Conservation (phyloP, 2,888 invertebrate species). For the Cephus pygmeus region DNA sequence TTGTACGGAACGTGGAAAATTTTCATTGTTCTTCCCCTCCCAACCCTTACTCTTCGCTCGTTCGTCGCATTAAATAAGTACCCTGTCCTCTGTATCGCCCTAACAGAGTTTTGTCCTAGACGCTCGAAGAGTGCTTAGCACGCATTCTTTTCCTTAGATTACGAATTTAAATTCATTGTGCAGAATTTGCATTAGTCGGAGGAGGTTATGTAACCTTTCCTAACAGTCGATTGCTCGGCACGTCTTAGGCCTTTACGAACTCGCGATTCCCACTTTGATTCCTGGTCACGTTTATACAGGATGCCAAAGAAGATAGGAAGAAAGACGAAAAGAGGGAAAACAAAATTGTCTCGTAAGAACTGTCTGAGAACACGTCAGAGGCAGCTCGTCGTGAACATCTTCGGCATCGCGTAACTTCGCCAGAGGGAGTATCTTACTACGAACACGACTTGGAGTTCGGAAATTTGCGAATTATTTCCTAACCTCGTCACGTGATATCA, state of each 20-base stretch:
- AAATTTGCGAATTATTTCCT: not conserved
- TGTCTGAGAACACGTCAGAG: not conserved
- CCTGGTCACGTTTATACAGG: not conserved
- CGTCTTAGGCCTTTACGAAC: not conserved
- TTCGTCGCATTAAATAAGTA: not conserved
- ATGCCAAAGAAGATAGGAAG: not conserved
- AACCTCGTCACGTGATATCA: not conserved
- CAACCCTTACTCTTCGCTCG: not conserved
- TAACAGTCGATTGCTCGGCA: not conserved
- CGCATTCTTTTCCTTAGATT: not conserved
- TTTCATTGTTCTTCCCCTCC: not conserved
- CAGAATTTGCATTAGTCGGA: not conserved
- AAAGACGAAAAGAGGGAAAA: not conserved
- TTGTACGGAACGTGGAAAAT: not conserved
- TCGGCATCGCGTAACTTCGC: not conserved
- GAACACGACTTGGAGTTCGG: not conserved
- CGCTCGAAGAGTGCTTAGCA: not conserved
- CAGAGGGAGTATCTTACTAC: not conserved
- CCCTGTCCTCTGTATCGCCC: not conserved
- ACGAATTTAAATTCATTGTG: not conserved
- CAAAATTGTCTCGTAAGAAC: not conserved
- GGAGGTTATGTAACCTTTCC: not conserved
- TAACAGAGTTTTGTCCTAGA: not conserved
- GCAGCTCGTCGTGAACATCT: not conserved
- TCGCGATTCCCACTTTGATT: not conserved